These are phyloP conservation scores for Oreochromis grahami DNA, from an alignment of 2,797 vertebrate genomes.

Conservation along the genomic window DNA sequence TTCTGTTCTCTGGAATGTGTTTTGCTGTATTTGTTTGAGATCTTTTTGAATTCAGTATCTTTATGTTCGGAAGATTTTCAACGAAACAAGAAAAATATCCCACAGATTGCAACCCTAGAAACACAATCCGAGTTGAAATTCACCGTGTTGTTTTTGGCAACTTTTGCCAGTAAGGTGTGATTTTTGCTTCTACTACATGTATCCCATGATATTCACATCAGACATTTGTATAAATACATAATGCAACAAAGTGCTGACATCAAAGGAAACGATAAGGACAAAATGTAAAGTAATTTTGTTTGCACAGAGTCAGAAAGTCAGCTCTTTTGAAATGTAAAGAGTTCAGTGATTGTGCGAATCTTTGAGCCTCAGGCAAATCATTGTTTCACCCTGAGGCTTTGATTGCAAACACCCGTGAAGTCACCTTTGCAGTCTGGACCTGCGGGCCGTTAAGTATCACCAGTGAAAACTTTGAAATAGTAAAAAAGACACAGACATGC, in stretches of 20 bases:
- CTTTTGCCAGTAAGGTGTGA: neutral
- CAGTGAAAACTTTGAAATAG: neutral
- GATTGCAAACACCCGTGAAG: constrained; percentile 13
- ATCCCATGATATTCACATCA: neutral
- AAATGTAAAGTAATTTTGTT: neutral
- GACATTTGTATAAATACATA: neutral
- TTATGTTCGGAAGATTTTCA: neutral
- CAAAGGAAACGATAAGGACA: neutral
- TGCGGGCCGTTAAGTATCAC: neutral
- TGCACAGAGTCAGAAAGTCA: neutral
- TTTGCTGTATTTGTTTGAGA: neutral
- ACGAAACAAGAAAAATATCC: fast-evolving
- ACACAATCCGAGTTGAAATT: neutral
- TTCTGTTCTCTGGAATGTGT: neutral
- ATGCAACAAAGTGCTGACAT: neutral
- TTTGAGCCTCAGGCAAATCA: constrained; percentile 20
- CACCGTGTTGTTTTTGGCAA: neutral
- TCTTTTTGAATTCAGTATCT: neutral
- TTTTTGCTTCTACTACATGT: neutral
- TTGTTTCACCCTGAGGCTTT: constrained; percentile 16
- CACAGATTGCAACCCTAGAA: neutral
- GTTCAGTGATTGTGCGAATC: constrained; percentile 2
- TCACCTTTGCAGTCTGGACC: constrained; percentile 20
- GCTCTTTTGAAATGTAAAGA: neutral
- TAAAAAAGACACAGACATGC: neutral